phyloP scores from a whole-genome alignment of 2,113 vertebrate genomes.

The Amphilophus citrinellus region DNA sequence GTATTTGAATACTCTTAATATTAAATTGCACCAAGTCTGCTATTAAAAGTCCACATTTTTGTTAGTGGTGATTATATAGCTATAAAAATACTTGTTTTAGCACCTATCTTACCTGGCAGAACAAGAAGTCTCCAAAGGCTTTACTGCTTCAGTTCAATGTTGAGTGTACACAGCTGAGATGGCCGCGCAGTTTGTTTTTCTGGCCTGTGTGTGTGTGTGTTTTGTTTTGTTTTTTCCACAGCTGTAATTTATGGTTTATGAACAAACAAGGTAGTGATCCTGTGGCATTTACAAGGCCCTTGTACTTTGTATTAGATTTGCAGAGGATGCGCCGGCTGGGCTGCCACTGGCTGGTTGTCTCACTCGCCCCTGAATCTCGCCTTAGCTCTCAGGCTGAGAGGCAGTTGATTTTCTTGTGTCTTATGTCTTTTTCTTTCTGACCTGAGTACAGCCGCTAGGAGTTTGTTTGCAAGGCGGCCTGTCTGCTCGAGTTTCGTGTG shows the following conservation, averaged over 20 bases:
- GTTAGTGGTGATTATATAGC: background rate
- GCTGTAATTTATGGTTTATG: constrained; percentile 30
- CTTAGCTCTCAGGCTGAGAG: constrained; percentile 31
- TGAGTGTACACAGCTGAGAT: background rate
- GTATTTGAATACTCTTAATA: background rate
- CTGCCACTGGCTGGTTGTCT: constrained; percentile 29
- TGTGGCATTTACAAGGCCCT: constrained; percentile 39
- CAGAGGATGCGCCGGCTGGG: constrained; percentile 19
- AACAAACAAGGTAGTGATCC: constrained; percentile 51
- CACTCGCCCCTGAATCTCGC: constrained; percentile 26
- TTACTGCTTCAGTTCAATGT: background rate
- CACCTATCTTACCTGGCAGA: background rate
- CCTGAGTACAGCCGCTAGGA: background rate
- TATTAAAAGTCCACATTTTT: background rate
- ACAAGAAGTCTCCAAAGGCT: background rate
- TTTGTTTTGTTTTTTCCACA: background rate
- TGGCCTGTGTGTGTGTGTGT: background rate
- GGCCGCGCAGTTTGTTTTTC: constrained; percentile 25
- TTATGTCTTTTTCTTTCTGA: constrained; percentile 19
- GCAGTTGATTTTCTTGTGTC: constrained; percentile 26
- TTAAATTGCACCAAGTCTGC: background rate
- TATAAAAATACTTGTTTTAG: background rate
- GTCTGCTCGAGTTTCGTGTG: constrained; percentile 6
- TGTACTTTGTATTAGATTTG: constrained; percentile 44
- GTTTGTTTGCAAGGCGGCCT: constrained; percentile 11